phyloP scores from a whole-genome alignment of 2,113 vertebrate genomes.

The Neomonachus schauinslandi region DNA sequence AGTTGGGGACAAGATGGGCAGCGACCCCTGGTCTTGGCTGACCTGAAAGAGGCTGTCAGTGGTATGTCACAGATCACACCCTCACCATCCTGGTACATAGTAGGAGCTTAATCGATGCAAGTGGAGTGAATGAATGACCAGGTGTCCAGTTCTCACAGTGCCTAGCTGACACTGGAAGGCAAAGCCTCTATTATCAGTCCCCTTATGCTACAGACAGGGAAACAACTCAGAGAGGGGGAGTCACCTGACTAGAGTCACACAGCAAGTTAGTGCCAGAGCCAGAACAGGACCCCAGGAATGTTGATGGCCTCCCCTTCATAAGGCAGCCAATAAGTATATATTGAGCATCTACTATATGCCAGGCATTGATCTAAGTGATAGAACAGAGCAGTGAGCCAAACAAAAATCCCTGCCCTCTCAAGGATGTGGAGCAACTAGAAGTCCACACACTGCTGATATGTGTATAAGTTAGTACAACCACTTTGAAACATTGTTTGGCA shows the following conservation, averaged over 20 bases:
- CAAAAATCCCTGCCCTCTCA: background rate
- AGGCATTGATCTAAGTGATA: background rate
- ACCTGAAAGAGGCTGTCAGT: constrained; percentile 23
- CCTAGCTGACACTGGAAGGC: background rate
- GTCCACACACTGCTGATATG: background rate
- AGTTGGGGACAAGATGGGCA: constrained; percentile 63
- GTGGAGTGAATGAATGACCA: constrained; percentile 40
- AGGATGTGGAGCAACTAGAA: background rate
- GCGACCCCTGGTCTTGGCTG: constrained; percentile 50
- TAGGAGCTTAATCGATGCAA: background rate
- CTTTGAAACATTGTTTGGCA: background rate
- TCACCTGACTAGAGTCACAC: constrained; percentile 47
- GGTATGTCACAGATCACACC: background rate
- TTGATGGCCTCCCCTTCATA: background rate
- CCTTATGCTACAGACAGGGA: constrained; percentile 1
- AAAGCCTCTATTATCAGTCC: background rate
- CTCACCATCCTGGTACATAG: background rate
- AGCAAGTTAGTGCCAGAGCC: background rate
- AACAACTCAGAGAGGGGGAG: constrained; percentile 27
- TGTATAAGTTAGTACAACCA: background rate
- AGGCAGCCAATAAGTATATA: background rate
- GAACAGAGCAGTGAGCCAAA: background rate
- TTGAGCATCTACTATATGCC: background rate
- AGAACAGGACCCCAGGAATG: background rate
- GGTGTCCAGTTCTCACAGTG: constrained; percentile 46